Conservation (phyloP, 2,797 vertebrate genomes). For the Tapera naevia region DNA sequence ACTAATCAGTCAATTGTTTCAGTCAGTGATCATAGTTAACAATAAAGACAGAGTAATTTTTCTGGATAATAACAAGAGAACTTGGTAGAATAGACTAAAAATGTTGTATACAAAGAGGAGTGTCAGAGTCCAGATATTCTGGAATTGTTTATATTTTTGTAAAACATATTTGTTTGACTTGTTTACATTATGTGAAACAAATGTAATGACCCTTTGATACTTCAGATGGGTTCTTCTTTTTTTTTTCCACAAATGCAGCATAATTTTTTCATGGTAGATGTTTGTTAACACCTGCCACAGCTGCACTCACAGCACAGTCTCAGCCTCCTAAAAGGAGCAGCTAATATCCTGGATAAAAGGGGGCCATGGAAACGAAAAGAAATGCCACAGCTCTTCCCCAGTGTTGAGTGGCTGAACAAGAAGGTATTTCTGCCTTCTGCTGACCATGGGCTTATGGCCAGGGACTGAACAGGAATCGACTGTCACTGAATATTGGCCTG, state of each 20-base stretch:
- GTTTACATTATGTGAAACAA: neutral
- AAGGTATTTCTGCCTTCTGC: neutral
- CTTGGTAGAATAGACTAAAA: neutral
- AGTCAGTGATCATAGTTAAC: neutral
- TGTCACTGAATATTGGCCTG: neutral
- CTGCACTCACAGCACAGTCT: neutral
- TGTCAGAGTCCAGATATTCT: neutral
- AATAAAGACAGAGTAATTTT: neutral
- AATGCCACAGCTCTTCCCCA: neutral
- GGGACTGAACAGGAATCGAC: neutral
- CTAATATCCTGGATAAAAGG: neutral
- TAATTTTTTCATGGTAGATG: neutral
- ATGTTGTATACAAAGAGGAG: neutral
- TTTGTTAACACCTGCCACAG: neutral
- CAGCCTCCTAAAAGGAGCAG: neutral
- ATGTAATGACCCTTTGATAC: neutral
- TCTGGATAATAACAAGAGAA: neutral
- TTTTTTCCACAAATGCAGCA: neutral
- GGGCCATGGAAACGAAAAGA: neutral
- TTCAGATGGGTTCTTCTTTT: neutral
- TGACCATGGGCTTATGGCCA: neutral
- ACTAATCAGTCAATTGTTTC: neutral
- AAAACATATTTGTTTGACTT: neutral
- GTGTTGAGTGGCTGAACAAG: neutral
- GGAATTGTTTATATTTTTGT: neutral